Evolutionary conservation across 1,140 invertebrate species (phyloP), one percentile per base, ranked within the genome.

Genomic region (Drosophila ohnishii): DNA sequence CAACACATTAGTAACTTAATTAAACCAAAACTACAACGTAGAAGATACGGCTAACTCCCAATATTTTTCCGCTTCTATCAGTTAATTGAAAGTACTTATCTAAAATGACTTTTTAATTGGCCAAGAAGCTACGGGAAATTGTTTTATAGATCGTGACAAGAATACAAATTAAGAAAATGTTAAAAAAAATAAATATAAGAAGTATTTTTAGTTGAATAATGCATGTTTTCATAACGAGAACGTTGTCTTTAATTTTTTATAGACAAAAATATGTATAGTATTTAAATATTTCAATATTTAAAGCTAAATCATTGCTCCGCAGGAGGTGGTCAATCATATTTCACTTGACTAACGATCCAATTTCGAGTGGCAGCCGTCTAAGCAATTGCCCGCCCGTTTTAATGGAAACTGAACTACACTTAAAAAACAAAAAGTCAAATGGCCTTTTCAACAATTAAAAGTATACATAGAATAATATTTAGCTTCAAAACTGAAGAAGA

Each of bases 271-370:
- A 22, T 22, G 1, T 2, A 22, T 22, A 1, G 22, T 22, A 22
- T 2, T 22, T 22, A 28, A 28, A 28, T 28, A 4, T 19, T 34
- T 13, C 4, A 51, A 34, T 25, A 9, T 8, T 60, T 34, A 32
- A 59, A 19, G n/a, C 25, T 2, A 7, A 35, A 9, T 44, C 11
- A 7, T 16, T 9, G 30, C 19, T 5, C 5, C 19, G n/a, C 32
- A 30, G 11, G 25, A 51, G 19, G 35, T 32, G 39, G 37, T 28
- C 32, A 58, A 35, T 62, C 67, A 74, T 74, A 74, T 73, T 63
- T 57, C 58, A 63, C 37, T 44, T 47, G 57, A 72, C 51, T 72
- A 72, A 74, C 50, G 48, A 63, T 47, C 50, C 67, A 39, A 72
- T 73, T 75, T 47, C 58, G n/a, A 44, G 30, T 57, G 51, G 9